Percentiles rank a stretch among this genome's conserved stretches.
phyloP scores from a whole-genome alignment of 2,113 vertebrate genomes.

The Corythornis vintsioides region DNA sequence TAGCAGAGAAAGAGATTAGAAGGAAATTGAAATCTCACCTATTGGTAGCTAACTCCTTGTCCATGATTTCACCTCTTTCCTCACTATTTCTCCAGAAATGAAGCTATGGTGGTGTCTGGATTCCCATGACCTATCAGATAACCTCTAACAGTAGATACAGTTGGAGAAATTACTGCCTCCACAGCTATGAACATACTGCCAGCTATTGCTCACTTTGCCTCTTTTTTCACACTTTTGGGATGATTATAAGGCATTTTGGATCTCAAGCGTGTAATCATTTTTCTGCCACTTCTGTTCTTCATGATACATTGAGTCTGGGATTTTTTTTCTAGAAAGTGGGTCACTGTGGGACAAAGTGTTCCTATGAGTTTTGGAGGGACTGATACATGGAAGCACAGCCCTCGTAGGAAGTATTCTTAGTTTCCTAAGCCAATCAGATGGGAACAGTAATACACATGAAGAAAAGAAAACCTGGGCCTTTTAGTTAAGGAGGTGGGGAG shows the following conservation, averaged over 20 bases:
- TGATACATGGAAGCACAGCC: neutral
- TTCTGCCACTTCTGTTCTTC: neutral
- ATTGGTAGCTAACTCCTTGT: neutral
- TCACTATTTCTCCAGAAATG: neutral
- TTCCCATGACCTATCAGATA: neutral
- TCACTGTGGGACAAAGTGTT: neutral
- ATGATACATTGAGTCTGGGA: accelerated
- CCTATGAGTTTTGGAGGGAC: neutral
- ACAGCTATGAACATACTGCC: neutral
- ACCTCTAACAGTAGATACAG: neutral
- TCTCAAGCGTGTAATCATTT: neutral
- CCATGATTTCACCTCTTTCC: neutral
- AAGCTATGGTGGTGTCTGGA: neutral
- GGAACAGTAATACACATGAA: neutral
- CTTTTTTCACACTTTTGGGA: neutral
- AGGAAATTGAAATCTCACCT: neutral
- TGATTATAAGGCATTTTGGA: neutral
- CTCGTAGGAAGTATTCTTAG: neutral
- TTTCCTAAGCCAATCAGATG: neutral
- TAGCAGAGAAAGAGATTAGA: neutral
- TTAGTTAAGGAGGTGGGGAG: neutral
- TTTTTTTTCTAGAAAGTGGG: neutral
- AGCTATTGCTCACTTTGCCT: neutral
- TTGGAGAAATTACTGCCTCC: neutral
- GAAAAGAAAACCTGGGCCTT: neutral